These are phyloP conservation scores for Lycodopsis pacificus DNA, from an alignment of 2,797 vertebrate genomes.

Conservation along the genomic window DNA sequence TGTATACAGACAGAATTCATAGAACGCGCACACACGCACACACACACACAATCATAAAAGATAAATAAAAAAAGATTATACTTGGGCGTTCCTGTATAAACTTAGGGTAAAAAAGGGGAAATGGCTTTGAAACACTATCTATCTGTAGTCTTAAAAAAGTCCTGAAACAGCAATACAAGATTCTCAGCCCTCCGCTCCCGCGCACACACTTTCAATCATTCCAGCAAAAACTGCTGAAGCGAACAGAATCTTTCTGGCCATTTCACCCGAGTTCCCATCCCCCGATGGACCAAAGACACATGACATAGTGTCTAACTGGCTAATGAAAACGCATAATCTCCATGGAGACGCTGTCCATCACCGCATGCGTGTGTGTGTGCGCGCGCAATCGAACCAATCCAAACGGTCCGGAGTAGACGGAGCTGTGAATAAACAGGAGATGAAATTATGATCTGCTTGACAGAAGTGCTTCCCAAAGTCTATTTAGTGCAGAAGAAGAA, in stretches of 20 bases:
- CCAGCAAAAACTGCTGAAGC: constrained; percentile 78
- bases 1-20: not conserved
- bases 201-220: constrained; percentile 72
- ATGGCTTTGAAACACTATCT: constrained; percentile 48
- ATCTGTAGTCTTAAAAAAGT: constrained; percentile 60
- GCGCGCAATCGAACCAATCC: constrained; percentile 21
- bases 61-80: constrained; percentile 9
- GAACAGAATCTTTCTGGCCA: constrained; percentile 73
- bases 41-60: not conserved
- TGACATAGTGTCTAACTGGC: constrained; percentile 65
- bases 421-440: constrained; percentile 33
- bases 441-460: constrained; percentile 20
- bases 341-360: constrained; percentile 66
- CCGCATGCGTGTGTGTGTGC: too few relatives aligned
- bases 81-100: constrained; percentile 28
- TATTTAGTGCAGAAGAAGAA: constrained; percentile 9
- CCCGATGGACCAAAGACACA: constrained; percentile 61
- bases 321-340: constrained; percentile 75
- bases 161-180: constrained; percentile 75
- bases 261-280: constrained; percentile 70
- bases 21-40: not conserved
- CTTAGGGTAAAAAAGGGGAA: constrained; percentile 16
- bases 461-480: constrained; percentile 16
- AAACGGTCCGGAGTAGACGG: not conserved
- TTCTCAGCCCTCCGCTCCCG: constrained; percentile 58